These are phyloP conservation scores for Propithecus deckenii DNA, from an alignment of 2,797 vertebrate species.

Conservation along the genomic window DNA sequence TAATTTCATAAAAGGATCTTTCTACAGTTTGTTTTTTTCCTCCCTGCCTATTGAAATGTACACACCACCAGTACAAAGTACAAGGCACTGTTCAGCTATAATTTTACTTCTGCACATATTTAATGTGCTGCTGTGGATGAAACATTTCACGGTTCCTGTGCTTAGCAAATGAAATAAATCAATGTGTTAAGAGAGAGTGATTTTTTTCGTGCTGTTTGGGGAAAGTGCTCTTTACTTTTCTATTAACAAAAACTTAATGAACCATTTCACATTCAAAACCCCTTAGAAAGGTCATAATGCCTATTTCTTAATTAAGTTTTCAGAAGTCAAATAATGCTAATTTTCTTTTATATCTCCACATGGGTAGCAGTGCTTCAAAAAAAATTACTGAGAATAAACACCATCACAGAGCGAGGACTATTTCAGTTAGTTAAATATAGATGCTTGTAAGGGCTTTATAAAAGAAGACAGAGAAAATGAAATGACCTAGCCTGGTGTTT, in stretches of 20 bases:
- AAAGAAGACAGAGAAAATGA: constrained; percentile 37
- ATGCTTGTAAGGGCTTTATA: constrained; percentile 1
- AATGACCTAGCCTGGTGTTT: constrained; percentile 15
- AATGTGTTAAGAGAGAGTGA: constrained; percentile 44
- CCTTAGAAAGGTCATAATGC: constrained; percentile 61
- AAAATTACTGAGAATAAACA: constrained; percentile 57
- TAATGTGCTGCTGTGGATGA: constrained; percentile 62
- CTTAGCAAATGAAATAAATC: constrained; percentile 73
- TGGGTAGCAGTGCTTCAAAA: constrained; percentile 36
- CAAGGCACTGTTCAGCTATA: constrained; percentile 41
- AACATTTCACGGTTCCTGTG: constrained; percentile 63
- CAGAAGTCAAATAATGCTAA: constrained; percentile 56
- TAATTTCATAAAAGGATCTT: constrained; percentile 70
- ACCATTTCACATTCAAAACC: constrained; percentile 70
- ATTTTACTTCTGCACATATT: constrained; percentile 71
- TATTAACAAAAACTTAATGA: constrained; percentile 71
- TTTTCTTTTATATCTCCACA: constrained; percentile 65
- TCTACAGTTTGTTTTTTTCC: constrained; percentile 54
- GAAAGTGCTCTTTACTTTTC: constrained; percentile 65
- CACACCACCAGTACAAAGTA: constrained; percentile 67
- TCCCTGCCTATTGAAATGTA: constrained; percentile 72
- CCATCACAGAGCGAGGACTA: not conserved
- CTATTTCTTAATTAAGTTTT: constrained; percentile 72
- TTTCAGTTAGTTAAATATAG: constrained; percentile 52
- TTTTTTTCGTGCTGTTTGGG: constrained; percentile 50